A percentile compares a stretch with the other conserved stretches of the same genome.
phyloP scores from a whole-genome alignment of 2,888 invertebrate genomes.

The Drosophila neotestacea region DNA sequence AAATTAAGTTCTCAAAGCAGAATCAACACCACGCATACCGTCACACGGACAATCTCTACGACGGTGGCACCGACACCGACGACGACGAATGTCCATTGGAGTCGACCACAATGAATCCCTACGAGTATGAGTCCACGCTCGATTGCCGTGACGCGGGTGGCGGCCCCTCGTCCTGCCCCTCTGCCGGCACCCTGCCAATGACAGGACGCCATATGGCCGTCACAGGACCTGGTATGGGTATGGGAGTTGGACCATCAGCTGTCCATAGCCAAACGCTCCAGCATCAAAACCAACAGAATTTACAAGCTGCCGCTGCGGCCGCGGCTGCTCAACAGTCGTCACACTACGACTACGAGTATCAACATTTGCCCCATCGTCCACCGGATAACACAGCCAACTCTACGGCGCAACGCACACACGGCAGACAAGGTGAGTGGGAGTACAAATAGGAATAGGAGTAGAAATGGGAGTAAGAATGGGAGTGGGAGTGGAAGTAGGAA shows the following conservation, averaged over 20 bases:
- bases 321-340: slow-evolving; percentile 75
- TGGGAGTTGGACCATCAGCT: neutral
- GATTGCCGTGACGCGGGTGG: slow-evolving; percentile 85
- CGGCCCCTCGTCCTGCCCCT: slow-evolving; percentile 62
- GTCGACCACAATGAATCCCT: slow-evolving; percentile 85
- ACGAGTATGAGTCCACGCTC: slow-evolving; percentile 85
- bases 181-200: slow-evolving; percentile 64
- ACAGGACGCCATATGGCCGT: slow-evolving; percentile 60
- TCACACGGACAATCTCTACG: slow-evolving; percentile 84
- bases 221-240: slow-evolving; percentile 8
- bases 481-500: neutral
- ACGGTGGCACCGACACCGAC: slow-evolving; percentile 85
- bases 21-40: slow-evolving; percentile 83
- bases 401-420: slow-evolving; percentile 82
- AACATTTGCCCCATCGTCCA: slow-evolving; percentile 83
- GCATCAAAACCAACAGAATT: slow-evolving; percentile 82
- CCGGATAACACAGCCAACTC: slow-evolving; percentile 71
- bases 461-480: neutral
- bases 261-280: slow-evolving; percentile 79
- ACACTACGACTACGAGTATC: slow-evolving; percentile 84
- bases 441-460: neutral
- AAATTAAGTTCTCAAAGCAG: slow-evolving; percentile 85
- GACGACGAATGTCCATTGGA: slow-evolving; percentile 85
- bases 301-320: slow-evolving; percentile 75
- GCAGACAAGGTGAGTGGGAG: slow-evolving; percentile 83